Percentiles rank a stretch among this genome's conserved stretches.
Conservation (phyloP, 2,888 invertebrate species). For the Monopis laevigella region DNA sequence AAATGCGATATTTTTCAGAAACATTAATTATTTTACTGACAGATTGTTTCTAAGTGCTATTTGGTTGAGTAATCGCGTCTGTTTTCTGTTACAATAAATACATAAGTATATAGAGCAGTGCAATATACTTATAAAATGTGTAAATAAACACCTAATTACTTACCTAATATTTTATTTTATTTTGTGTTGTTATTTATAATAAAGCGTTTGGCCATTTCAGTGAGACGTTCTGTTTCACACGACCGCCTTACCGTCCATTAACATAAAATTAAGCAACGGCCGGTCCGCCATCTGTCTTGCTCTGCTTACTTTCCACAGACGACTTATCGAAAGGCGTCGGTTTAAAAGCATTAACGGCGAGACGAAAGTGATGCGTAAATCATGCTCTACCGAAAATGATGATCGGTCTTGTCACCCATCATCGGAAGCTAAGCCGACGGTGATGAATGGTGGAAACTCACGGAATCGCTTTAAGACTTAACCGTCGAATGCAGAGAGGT, state of each 20-base stretch:
- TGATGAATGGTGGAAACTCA: not conserved
- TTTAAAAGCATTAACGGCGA: slow-evolving; percentile 42
- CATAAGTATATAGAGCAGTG: too few species aligned
- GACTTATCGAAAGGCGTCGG: slow-evolving; percentile 32
- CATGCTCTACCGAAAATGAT: slow-evolving; percentile 26
- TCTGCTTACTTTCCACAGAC: slow-evolving; percentile 42
- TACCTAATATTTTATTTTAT: not conserved
- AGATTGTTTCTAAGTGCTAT: too few species aligned
- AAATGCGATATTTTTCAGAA: too few species aligned
- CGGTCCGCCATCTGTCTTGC: slow-evolving; percentile 39
- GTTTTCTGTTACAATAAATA: too few species aligned
- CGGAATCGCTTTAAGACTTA: not conserved
- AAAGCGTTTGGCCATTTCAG: too few species aligned
- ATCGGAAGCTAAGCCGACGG: not conserved
- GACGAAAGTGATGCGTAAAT: slow-evolving; percentile 57
- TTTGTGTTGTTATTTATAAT: too few species aligned
- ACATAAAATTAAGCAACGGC: slow-evolving; percentile 32
- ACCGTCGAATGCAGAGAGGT: too few species aligned
- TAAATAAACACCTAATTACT: too few species aligned
- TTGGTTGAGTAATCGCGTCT: too few species aligned
- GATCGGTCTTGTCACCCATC: slow-evolving; percentile 5
- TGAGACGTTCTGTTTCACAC: slow-evolving; percentile 50
- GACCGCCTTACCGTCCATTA: slow-evolving; percentile 22
- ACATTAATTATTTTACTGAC: too few species aligned
- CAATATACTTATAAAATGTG: too few species aligned